Base-by-base conservation (phyloP, 1,140 invertebrate species). In the Dendroctonus ponderosae region DNA sequence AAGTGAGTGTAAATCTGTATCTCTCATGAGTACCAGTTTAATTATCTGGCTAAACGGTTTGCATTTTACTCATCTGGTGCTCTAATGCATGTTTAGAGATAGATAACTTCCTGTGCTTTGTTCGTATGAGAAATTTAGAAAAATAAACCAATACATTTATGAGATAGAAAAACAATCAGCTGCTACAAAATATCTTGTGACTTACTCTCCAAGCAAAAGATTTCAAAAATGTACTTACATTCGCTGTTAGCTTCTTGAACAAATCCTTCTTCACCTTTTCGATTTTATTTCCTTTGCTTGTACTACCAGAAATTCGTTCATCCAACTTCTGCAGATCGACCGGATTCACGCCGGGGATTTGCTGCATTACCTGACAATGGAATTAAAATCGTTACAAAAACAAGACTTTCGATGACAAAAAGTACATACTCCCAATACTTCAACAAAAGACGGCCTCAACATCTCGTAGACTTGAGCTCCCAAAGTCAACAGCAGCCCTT, bases 251-350 rank as follows among this genome's bases (percentile, higher is more conserved):
- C 80, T 93, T 94, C 77, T 91, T 94, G 77, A 96, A 95, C 9
- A 92, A 81, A 76, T 96, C 93, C 72, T 93, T 93, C 77, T 94
- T 94, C 66, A 88, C 89, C 75, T 94, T 94, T 72, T 95, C 93
- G 9, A 91, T 85, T 77, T 91, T 91, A 71, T 87, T 86, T 15
- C 89, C 89, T 72, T 88, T 89, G 59, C 85, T 85, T 8, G 85
- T 85, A 40, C 82, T 80, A 5, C 86, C 84, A 7, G 88, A 78
- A 75, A 94, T 86, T 76, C 91, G 91, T 70, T 94, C 92, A 78
- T 95, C 92, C 65, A 95, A 87, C 62, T 90, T 86, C 67, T 90
- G 88, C 49, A 92, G 77, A 77, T 93, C 91, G 1, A 87, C 85
- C 15, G 84, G 84, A 82, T 87, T 91, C 7, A 90, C 86, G 46